These are phyloP conservation scores for Melierax canorus DNA, from an alignment of 2,113 vertebrate species.

Conservation along the genomic window DNA sequence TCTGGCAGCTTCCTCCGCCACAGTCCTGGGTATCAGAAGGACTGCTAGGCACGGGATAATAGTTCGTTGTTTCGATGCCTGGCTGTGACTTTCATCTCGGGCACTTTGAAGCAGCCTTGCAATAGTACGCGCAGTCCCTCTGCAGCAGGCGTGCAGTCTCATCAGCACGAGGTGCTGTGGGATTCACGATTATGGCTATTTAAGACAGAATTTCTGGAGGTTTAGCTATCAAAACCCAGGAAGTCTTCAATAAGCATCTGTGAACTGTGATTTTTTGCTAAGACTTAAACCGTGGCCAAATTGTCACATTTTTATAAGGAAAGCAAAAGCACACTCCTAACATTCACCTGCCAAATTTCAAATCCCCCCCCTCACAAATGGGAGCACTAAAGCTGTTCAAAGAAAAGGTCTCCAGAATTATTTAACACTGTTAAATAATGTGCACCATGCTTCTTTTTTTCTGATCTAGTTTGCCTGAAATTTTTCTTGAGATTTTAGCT, in stretches of 20 bases:
- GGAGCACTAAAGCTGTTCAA: conserved; percentile 2
- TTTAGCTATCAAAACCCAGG: not conserved
- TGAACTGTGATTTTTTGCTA: not conserved
- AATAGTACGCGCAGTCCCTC: not conserved
- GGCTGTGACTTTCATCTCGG: not conserved
- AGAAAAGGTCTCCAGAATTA: conserved; percentile 18
- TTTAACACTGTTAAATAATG: not conserved
- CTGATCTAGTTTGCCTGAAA: not conserved
- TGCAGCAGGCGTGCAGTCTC: not conserved
- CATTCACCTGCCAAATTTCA: conserved; percentile 5
- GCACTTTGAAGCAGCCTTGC: not conserved
- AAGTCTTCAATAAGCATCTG: conserved; percentile 9
- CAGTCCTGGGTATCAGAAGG: not conserved
- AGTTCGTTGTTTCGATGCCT: not conserved
- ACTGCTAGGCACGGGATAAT: not conserved
- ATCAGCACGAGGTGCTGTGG: not conserved
- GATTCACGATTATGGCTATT: not conserved
- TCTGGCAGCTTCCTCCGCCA: not conserved
- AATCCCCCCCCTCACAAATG: not conserved
- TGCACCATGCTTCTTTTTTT: not conserved
- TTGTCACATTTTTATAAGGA: not conserved
- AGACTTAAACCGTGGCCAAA: not conserved
- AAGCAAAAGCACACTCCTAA: not conserved
- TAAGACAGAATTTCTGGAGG: not conserved
- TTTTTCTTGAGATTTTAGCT: not conserved